A percentile compares a stretch with the other conserved stretches of the same genome.
phyloP scores from a whole-genome alignment of 2,797 vertebrate genomes.

The Spatula clypeata region DNA sequence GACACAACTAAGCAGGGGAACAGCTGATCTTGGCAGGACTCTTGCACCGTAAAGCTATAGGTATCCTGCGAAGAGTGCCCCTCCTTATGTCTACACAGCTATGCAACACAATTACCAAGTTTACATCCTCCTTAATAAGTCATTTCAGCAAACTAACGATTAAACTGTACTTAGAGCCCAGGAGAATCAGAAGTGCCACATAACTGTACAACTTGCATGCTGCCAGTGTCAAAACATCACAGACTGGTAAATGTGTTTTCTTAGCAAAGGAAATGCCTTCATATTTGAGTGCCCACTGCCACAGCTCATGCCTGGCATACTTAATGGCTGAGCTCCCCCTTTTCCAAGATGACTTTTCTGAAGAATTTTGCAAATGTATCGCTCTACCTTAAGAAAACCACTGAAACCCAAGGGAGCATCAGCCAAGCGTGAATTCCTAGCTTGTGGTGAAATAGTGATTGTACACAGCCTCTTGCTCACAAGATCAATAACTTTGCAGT shows the following conservation, averaged over 20 bases:
- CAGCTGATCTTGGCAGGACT: not conserved
- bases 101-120: not conserved
- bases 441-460: rapidly evolving
- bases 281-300: not conserved
- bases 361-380: not conserved
- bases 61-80: not conserved
- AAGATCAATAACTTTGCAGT: not conserved
- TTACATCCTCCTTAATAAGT: not conserved
- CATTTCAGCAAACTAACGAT: not conserved
- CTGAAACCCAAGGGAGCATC: not conserved
- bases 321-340: not conserved
- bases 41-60: not conserved
- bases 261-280: not conserved
- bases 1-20: not conserved
- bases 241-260: not conserved
- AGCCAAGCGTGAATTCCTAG: not conserved
- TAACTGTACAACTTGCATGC: rapidly evolving
- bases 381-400: not conserved
- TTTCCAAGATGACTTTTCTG: not conserved
- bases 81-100: not conserved
- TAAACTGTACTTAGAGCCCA: not conserved
- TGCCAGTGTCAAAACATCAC: not conserved
- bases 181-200: not conserved
- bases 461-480: not conserved
- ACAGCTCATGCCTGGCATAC: not conserved